Base-by-base conservation (phyloP, 2,888 invertebrate genomes). In the Entomobrya proxima region DNA sequence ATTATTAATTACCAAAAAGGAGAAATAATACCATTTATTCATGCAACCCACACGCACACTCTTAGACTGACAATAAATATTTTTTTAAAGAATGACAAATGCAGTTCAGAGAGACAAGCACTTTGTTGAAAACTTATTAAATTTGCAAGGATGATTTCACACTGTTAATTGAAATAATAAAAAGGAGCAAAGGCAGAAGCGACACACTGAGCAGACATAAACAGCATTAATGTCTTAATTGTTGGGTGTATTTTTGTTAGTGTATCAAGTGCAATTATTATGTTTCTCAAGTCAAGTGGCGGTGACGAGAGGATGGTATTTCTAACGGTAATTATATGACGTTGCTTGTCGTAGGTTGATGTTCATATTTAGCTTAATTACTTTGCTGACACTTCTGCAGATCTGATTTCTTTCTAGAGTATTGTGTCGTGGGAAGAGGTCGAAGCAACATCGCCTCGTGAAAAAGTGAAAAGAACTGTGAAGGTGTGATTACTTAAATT, bases 1-100 rank as follows among this genome's bases (percentile, higher is more conserved):
- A 50, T 79, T 67, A 50, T 79, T 79, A 64, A 75, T 67, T 67
- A 44, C 67, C 75, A 30, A 79, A 79, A 79, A 78, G 67, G 32
- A 78, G 35, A 37, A 37, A 44, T 30, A 58, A 77, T 79, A 18
- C 44, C 13, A 50, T 11, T 75, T 32, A 67, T 55, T 77, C 35
- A 77, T 58, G 24, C 37, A 52, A 75, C 52, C 37, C 75, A 58
- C 52, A 72, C 80, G 58, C 32, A 40, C 30, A 13, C 44, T 37
- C 24, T 21, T 21, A 61, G 3, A 61, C 35, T 30, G 4, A 61
- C 15, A 21, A 7, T 44, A 44, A 44, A 44, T 44, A 52, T n/a
- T 55, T 52, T n/a, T 35, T 67, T 24, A 47, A 27, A 32, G 11
- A 30, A 21, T 18, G 27, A 74, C 13, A 18, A 50, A 24, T 47